Evolutionary conservation across 1,140 invertebrate species (phyloP).

Genomic region (Octopus bimaculoides): DNA sequence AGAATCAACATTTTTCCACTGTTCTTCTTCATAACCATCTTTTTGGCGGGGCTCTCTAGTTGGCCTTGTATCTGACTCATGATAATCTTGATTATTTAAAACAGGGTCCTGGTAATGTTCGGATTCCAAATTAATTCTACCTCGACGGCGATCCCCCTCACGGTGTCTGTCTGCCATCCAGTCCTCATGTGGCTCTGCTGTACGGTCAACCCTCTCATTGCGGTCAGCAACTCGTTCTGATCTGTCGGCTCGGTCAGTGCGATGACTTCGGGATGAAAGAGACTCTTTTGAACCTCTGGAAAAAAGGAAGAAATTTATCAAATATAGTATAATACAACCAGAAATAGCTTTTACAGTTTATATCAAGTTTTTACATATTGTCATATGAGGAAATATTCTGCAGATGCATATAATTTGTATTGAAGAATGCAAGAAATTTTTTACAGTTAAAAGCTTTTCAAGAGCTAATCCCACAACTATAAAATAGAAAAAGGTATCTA

Average conservation of each 20-base stretch:
- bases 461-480: no score
- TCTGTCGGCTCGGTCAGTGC: background rate
- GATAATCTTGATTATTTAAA: background rate
- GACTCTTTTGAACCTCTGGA: conserved; percentile 6
- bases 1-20: background rate
- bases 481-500: no score
- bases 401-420: no score
- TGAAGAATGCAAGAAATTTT: no score
- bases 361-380: no score
- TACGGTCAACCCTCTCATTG: background rate
- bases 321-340: background rate
- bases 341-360: background rate
- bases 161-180: background rate
- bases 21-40: conserved; percentile 2
- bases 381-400: no score
- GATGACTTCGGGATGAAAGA: conserved; percentile 3
- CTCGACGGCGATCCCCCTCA: background rate
- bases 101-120: background rate
- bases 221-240: background rate
- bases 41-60: background rate
- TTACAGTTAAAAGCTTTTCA: no score
- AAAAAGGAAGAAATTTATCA: background rate
- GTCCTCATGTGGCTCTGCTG: background rate
- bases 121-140: background rate
- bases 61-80: background rate